These are phyloP conservation scores for Acronicta aceris DNA, from an alignment of 2,888 invertebrate species.

Conservation along the genomic window DNA sequence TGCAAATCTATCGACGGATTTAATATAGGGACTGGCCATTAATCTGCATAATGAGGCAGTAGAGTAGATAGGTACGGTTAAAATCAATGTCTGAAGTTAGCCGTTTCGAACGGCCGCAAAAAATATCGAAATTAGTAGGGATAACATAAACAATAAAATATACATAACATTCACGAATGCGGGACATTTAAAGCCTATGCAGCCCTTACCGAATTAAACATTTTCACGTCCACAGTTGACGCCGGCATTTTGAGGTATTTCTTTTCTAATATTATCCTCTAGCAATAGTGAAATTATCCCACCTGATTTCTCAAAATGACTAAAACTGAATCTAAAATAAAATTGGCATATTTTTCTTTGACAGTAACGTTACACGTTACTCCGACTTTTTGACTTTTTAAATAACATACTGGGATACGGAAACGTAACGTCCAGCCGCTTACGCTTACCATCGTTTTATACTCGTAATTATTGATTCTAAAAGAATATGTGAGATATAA, in stretches of 20 bases:
- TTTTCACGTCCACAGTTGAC: slow-evolving; percentile 24
- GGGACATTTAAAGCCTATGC: background rate
- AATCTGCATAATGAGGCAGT: too few relatives aligned
- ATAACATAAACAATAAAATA: background rate
- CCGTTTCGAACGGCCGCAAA: too few relatives aligned
- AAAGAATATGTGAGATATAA: too few relatives aligned
- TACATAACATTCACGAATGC: too few relatives aligned
- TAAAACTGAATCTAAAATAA: slow-evolving; percentile 12
- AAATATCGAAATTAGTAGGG: too few relatives aligned
- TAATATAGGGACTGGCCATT: too few relatives aligned
- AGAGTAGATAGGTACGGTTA: too few relatives aligned
- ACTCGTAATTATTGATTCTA: too few relatives aligned
- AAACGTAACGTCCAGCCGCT: slow-evolving; percentile 10
- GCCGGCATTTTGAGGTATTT: slow-evolving; percentile 11
- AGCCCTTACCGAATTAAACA: slow-evolving; percentile 63
- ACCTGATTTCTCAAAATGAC: slow-evolving; percentile 7
- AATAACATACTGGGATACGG: slow-evolving; percentile 42
- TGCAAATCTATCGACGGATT: too few relatives aligned
- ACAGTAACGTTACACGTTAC: slow-evolving; percentile 26
- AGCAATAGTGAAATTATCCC: background rate
- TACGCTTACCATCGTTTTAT: too few relatives aligned
- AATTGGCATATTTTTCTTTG: slow-evolving; percentile 14
- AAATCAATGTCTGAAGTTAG: too few relatives aligned
- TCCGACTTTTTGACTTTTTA: slow-evolving; percentile 33
- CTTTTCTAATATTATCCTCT: background rate